Percentiles rank a stretch among this genome's conserved stretches.
Evolutionary conservation across 2,113 vertebrate species (phyloP).

Genomic region (Felis chaus): DNA sequence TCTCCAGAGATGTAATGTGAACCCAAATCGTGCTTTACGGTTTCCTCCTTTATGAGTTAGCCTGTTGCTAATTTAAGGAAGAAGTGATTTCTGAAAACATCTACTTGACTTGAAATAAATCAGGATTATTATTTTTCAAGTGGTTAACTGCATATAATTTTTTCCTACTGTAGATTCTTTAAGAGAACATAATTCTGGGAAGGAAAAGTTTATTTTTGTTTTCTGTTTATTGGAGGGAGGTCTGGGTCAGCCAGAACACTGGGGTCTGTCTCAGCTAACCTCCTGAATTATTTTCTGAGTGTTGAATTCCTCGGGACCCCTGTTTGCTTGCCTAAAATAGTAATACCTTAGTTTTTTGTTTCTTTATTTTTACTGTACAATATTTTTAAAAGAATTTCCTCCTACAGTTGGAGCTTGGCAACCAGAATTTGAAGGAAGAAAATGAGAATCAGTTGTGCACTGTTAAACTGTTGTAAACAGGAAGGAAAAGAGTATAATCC

Average conservation of each 20-base stretch:
- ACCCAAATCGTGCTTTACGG: background rate
- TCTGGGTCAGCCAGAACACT: background rate
- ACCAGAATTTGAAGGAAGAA: constrained; percentile 17
- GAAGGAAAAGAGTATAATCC: constrained; percentile 7
- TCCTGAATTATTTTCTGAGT: background rate
- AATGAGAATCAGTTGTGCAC: constrained; percentile 16
- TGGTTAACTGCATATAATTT: background rate
- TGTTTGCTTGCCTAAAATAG: background rate
- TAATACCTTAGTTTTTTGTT: background rate
- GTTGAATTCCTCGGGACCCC: background rate
- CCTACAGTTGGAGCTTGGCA: background rate
- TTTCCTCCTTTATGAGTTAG: constrained; percentile 17
- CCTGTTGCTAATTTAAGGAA: constrained; percentile 3
- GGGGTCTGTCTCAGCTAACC: background rate
- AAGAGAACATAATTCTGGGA: background rate
- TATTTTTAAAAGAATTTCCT: background rate
- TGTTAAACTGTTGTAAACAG: background rate
- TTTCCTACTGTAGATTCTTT: background rate
- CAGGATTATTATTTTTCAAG: background rate
- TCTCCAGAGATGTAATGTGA: background rate
- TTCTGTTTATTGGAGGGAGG: background rate
- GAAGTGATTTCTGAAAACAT: constrained; percentile 35
- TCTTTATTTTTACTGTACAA: background rate
- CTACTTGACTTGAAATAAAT: constrained; percentile 37
- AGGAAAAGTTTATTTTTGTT: constrained; percentile 1